Evolutionary conservation across 1,140 invertebrate genomes (phyloP), one percentile per base, ranked within the genome.

Genomic region (Chrysoperla carnea): DNA sequence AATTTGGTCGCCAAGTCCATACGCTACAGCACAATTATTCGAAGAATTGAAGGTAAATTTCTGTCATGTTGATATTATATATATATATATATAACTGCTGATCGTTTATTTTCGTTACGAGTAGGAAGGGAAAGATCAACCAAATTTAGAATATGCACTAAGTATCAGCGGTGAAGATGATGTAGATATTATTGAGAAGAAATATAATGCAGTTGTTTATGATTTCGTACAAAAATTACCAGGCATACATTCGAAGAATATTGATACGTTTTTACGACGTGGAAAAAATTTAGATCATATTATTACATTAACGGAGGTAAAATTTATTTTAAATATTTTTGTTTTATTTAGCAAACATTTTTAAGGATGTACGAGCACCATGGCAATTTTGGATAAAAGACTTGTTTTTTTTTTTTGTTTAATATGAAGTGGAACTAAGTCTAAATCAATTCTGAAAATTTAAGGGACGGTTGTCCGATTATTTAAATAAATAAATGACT

Each of bases 1-100:
- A 6, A 78, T 98, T 9, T 98, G 94, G 94, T 96, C 90, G 29
- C 87, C 87, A 5, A 91, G 81, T 61, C 89, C 93, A 0, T 86
- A 90, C 62, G 90, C 90, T 13, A 91, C 90, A 12, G 88, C 92
- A 0, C 90, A 97, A 67, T 64, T 97, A 28, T 96, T 98, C 65
- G 85, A 94, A 58, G 84, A 89, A 62, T 61, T 88, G 7, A 88
- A 84, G 65, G 71, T 75, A 54, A 8, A 51, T 42, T 29, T 23
- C 11, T 39, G 8, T 38, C 27, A 36, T 42, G 3, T 11, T 35
- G 29, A 33, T 41, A 35, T 13, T 40, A 13, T 35, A 37, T 27
- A 15, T 40, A 36, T 39, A 41, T 31, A 14, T 14, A 13, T 36
- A 23, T 39, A 37, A 28, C 37, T 33, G 29, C n/a, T 5, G 27